A percentile compares a stretch with the other conserved stretches of the same genome.
phyloP scores from a whole-genome alignment of 2,797 vertebrate genomes.

The Peromyscus attwateri region DNA sequence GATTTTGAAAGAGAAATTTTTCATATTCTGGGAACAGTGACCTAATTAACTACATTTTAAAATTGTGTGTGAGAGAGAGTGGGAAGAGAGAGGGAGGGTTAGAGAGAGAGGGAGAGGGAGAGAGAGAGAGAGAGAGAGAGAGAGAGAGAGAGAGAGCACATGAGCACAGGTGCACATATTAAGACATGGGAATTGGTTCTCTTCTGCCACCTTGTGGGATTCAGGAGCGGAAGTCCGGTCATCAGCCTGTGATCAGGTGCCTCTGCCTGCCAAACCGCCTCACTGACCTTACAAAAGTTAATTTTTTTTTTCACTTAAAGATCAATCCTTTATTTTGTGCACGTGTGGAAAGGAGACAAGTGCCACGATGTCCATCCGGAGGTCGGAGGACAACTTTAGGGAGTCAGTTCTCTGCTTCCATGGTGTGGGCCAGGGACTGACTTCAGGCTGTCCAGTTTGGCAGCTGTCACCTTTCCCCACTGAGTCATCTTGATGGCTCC shows the following conservation, averaged over 20 bases:
- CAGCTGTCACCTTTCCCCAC: not conserved
- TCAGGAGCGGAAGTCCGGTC: not conserved
- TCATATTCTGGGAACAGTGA: not conserved
- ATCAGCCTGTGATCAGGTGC: not conserved
- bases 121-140: not conserved
- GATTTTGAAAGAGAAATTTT: not conserved
- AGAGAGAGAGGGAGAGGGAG: not conserved
- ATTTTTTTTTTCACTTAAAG: not conserved
- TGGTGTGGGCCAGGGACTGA: too few species aligned
- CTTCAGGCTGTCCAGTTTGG: not conserved
- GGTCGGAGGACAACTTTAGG: too few species aligned
- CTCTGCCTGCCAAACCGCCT: not conserved
- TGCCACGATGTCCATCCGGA: not conserved
- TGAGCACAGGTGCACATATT: not conserved
- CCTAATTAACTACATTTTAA: not conserved
- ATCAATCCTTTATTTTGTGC: not conserved
- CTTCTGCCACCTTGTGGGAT: slow-evolving; percentile 19
- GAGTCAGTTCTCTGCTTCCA: not conserved
- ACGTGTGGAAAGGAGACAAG: not conserved
- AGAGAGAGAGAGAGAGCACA: not conserved
- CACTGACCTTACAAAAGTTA: not conserved
- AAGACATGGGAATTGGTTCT: not conserved
- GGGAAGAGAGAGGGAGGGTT: rapidly evolving
- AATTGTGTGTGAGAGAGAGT: not conserved
- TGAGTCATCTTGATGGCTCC: not conserved